phyloP scores from a whole-genome alignment of 2,113 vertebrate genomes.

The Indicator indicator region DNA sequence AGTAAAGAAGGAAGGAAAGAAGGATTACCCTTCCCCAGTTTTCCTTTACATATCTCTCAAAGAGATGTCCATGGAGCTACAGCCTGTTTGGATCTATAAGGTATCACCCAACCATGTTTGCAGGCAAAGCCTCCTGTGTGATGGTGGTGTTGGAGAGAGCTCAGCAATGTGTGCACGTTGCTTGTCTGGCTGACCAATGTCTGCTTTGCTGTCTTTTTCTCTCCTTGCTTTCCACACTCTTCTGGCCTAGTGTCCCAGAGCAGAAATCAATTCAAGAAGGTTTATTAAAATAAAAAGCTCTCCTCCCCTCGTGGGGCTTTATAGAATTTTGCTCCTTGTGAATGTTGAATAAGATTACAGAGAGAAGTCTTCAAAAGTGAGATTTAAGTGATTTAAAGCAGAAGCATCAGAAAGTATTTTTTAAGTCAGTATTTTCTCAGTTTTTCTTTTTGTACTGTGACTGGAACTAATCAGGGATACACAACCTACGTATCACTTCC shows the following conservation, averaged over 20 bases:
- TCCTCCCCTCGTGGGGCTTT: background rate
- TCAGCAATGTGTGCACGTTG: background rate
- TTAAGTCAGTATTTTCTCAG: background rate
- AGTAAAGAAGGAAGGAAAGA: background rate
- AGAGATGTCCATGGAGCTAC: background rate
- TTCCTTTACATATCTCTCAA: background rate
- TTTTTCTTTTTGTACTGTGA: background rate
- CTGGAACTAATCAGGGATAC: background rate
- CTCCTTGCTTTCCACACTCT: background rate
- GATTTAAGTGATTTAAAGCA: background rate
- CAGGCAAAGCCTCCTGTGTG: background rate
- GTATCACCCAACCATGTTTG: background rate
- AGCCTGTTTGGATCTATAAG: background rate
- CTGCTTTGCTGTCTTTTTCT: background rate
- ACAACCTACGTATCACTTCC: background rate
- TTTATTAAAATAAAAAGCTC: slow-evolving; percentile 13
- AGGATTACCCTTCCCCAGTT: background rate
- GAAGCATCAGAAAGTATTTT: background rate
- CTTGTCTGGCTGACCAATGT: background rate
- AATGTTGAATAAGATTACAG: background rate
- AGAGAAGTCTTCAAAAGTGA: background rate
- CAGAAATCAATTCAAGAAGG: background rate
- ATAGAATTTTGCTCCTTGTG: background rate
- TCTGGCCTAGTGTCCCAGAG: background rate
- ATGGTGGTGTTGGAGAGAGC: background rate